A percentile compares a stretch with the other conserved stretches of the same genome.
Evolutionary conservation across 2,113 vertebrate genomes (phyloP).

Genomic region (Clarias gariepinus): DNA sequence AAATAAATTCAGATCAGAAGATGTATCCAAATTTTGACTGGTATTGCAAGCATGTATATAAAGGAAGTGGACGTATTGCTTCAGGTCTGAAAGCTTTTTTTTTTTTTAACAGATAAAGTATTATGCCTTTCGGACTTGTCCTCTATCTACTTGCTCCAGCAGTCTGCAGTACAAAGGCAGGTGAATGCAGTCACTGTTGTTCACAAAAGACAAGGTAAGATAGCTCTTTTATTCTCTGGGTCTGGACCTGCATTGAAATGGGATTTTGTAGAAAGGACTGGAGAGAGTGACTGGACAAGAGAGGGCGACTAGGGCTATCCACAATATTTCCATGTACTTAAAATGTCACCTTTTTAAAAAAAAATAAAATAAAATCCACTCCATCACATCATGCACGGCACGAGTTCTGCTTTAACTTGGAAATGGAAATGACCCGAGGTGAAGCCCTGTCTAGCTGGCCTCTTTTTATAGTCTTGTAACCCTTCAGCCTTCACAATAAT

Average conservation of each 20-base stretch:
- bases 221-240: not conserved
- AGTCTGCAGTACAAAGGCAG: not conserved
- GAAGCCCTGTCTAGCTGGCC: not conserved
- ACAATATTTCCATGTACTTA: not conserved
- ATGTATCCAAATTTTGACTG: no score
- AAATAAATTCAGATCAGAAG: no score
- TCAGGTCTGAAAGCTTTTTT: not conserved
- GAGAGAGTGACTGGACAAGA: not conserved
- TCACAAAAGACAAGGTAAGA: conserved; percentile 6
- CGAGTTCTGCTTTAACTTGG: not conserved
- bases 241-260: not conserved
- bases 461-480: not conserved
- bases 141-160: not conserved
- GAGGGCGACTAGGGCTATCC: not conserved
- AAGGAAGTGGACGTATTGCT: not conserved
- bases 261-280: not conserved
- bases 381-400: not conserved
- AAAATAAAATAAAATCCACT: not conserved
- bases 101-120: not conserved
- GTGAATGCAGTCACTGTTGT: not conserved
- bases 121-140: not conserved
- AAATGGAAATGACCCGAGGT: not conserved
- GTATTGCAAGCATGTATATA: not conserved
- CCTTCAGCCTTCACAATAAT: not conserved
- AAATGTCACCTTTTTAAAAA: not conserved